Evolutionary conservation across 1,140 invertebrate species (phyloP), one percentile per base, ranked within the genome.

Genomic region (Lepidurus packardi): DNA sequence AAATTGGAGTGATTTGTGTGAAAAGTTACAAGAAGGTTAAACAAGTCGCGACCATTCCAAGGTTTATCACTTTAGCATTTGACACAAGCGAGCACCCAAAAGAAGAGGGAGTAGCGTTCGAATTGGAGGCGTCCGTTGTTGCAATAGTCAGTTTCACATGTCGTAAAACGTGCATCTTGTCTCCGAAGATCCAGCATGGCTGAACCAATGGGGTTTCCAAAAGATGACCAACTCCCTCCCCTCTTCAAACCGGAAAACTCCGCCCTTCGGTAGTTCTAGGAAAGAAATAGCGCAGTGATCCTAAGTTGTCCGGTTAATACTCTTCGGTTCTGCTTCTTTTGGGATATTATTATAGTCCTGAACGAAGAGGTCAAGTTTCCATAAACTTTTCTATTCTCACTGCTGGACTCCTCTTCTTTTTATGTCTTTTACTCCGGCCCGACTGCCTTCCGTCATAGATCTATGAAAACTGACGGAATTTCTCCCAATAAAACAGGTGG

Each of bases 391-490:
- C 13, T 65, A 13, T 16, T n/a, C 53, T 65, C 53, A 7, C 53
- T 34, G 34, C 34, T 34, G 53, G 53, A 65, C 53, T 65, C 53
- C 13, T 65, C 34, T 65, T 21, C 45, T 47, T 16, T 16, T 21
- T 16, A 13, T 21, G 16, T 65, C 13, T 65, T 65, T 16, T 11
- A 11, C 7, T 13, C 47, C 47, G 47, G 53, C 4, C 53, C n/a
- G 16, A 21, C 53, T 13, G 53, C 21, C 53, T 65, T 65, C 53
- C 53, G 53, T 65, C 53, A 65, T 21, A 65, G 16, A 65, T 65
- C 53, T 65, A 65, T 65, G 53, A 65, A 65, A 34, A 65, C 10
- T n/a, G 53, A 65, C 53, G 53, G 53, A 65, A 65, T 65, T 65
- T 65, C 53, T 65, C 21, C 53, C 53, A 65, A 65, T 65, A 65